These are phyloP conservation scores for Bambusicola thoracicus DNA, from an alignment of 2,113 vertebrate genomes.

Conservation along the genomic window DNA sequence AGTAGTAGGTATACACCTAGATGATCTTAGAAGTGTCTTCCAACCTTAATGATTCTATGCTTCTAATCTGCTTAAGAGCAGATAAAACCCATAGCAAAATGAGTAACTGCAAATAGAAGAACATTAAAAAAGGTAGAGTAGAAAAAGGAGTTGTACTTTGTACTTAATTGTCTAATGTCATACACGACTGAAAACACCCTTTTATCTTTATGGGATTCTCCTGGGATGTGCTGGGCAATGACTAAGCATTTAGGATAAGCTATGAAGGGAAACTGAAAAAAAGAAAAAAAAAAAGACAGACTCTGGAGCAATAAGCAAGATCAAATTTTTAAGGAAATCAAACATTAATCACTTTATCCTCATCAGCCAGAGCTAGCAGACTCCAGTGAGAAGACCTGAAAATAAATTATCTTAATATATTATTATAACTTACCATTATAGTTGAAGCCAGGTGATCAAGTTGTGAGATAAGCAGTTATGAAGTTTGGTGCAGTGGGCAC, in stretches of 20 bases:
- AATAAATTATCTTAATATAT: neutral
- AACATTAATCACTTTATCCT: neutral
- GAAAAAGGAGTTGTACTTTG: neutral
- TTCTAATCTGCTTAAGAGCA: neutral
- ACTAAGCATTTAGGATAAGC: neutral
- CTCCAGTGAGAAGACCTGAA: neutral
- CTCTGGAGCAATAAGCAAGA: neutral
- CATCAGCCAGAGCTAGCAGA: neutral
- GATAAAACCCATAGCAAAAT: neutral
- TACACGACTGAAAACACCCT: neutral
- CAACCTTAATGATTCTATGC: too few relatives aligned
- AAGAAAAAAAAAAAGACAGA: neutral
- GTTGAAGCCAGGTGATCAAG: constrained; percentile 45
- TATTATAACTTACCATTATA: constrained; percentile 76
- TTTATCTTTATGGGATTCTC: neutral
- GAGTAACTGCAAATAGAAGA: neutral
- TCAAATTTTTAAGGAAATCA: neutral
- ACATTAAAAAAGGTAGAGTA: neutral
- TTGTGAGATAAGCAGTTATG: constrained; percentile 41
- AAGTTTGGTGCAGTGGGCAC: neutral
- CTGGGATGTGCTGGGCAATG: neutral
- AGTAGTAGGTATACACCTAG: too few relatives aligned
- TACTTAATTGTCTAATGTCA: neutral
- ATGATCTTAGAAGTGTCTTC: too few relatives aligned
- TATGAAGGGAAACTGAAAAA: neutral